A percentile compares a stretch with the other conserved stretches of the same genome.
Conservation (phyloP, 1,140 invertebrate species). For the Phthorimaea operculella region DNA sequence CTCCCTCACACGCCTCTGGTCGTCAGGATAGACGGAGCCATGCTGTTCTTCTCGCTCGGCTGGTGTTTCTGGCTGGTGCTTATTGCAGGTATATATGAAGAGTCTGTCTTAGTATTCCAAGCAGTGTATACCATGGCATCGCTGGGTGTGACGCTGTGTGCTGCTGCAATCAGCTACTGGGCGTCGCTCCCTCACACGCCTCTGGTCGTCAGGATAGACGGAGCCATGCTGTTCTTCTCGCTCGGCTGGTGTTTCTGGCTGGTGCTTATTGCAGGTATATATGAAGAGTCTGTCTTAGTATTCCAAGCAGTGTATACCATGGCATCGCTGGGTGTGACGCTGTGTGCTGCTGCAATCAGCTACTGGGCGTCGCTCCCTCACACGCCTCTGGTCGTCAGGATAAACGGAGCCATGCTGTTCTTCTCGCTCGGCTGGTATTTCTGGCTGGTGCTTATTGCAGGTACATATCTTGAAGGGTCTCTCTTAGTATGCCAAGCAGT, state of each 20-base stretch:
- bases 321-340: slow-evolving; percentile 79
- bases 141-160: slow-evolving; percentile 80
- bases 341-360: slow-evolving; percentile 82
- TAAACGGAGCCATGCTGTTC: slow-evolving; percentile 82
- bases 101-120: no score
- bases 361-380: slow-evolving; percentile 87
- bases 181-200: slow-evolving; percentile 83
- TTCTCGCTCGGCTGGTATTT: no score
- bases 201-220: slow-evolving; percentile 86
- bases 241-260: slow-evolving; percentile 96
- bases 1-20: slow-evolving; percentile 84
- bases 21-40: slow-evolving; percentile 86
- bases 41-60: slow-evolving; percentile 82
- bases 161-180: slow-evolving; percentile 86
- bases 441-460: no score
- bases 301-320: slow-evolving; percentile 93
- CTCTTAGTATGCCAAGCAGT: slow-evolving; percentile 96
- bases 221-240: slow-evolving; percentile 80
- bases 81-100: no score
- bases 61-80: no score
- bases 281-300: slow-evolving; percentile 71
- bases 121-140: slow-evolving; percentile 90
- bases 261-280: slow-evolving; percentile 83
- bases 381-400: slow-evolving; percentile 84
- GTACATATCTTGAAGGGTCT: no score